Evolutionary conservation across 2,113 vertebrate species (phyloP).

Genomic region (Gila orcuttii): DNA sequence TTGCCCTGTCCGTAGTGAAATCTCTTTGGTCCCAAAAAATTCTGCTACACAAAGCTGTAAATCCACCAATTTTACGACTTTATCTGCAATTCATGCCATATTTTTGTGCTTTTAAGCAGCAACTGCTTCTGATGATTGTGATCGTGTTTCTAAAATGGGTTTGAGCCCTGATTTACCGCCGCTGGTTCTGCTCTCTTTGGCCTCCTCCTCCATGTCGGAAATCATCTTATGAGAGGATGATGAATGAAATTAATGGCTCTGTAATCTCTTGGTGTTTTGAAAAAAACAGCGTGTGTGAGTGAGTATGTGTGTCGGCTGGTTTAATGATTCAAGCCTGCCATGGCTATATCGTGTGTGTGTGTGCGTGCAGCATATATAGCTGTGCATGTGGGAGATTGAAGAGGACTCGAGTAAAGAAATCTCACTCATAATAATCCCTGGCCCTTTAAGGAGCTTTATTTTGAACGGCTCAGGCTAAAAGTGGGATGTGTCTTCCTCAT

Average conservation of each 20-base stretch:
- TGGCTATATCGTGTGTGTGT: background rate
- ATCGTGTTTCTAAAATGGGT: slow-evolving; percentile 21
- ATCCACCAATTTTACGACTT: background rate
- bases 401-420: slow-evolving; percentile 36
- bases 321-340: background rate
- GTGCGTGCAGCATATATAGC: slow-evolving; percentile 9
- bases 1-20: background rate
- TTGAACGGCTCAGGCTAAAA: slow-evolving; percentile 50
- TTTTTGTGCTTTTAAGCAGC: slow-evolving; percentile 8
- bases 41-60: background rate
- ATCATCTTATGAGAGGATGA: slow-evolving; percentile 47
- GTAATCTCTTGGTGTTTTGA: slow-evolving; percentile 44
- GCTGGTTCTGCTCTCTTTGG: slow-evolving; percentile 10
- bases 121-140: slow-evolving; percentile 14
- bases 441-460: slow-evolving; percentile 59
- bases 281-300: background rate
- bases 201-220: slow-evolving; percentile 23
- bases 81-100: background rate
- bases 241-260: slow-evolving; percentile 50
- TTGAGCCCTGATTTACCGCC: slow-evolving; percentile 38
- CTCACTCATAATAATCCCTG: slow-evolving; percentile 54
- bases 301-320: slow-evolving; percentile 34
- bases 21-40: background rate
- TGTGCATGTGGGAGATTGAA: slow-evolving; percentile 35
- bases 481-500: slow-evolving; percentile 49